phyloP scores from a whole-genome alignment of 2,797 vertebrate genomes.

The Sylvilagus floridanus region DNA sequence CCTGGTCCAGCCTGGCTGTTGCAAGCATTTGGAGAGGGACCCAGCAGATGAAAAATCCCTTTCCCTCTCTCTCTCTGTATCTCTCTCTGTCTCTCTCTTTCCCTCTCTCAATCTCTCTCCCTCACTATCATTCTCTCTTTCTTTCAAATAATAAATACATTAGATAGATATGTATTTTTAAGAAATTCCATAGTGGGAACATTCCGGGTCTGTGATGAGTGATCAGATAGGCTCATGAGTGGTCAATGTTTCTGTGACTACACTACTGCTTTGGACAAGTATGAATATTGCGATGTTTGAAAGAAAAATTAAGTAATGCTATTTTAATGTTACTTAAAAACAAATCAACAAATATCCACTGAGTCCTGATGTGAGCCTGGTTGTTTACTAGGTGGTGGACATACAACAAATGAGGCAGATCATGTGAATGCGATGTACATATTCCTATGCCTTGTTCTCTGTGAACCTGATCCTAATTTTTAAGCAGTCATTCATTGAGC shows the following conservation, averaged over 20 bases:
- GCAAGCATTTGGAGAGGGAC: too few relatives aligned
- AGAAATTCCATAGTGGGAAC: neutral
- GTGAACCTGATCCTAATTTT: neutral
- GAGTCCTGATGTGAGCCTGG: neutral
- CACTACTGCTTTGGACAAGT: neutral
- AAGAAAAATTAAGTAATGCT: neutral
- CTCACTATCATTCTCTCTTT: too few relatives aligned
- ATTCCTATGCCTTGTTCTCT: neutral
- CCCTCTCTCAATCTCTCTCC: too few relatives aligned
- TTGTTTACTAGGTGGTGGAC: neutral
- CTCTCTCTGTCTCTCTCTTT: too few relatives aligned
- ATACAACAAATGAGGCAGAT: neutral
- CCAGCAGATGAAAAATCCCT: too few relatives aligned
- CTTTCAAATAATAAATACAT: too few relatives aligned
- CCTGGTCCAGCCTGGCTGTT: too few relatives aligned
- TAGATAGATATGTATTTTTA: too few relatives aligned
- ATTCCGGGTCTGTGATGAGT: neutral
- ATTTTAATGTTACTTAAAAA: slow-evolving; percentile 41
- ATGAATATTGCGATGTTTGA: neutral
- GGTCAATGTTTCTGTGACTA: neutral
- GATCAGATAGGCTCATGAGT: neutral
- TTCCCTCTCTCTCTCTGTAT: too few relatives aligned
- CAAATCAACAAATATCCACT: neutral
- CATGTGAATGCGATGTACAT: neutral
- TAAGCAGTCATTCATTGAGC: neutral